Evolutionary conservation across 2,113 vertebrate genomes (phyloP), one percentile per base, ranked within the genome.

Genomic region (Oryzias woworae): DNA sequence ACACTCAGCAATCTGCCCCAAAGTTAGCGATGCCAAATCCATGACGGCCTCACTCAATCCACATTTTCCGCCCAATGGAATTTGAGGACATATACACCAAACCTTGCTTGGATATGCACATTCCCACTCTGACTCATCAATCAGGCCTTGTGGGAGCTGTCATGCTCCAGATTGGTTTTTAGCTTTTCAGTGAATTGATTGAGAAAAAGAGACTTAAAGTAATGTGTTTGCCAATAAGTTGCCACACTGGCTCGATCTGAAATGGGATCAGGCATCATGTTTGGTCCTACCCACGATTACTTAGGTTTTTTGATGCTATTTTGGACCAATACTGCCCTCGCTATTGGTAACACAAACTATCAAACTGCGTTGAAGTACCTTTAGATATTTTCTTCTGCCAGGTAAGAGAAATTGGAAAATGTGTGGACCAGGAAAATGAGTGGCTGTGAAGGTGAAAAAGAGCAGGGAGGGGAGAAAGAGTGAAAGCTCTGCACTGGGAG

Each of bases 191-290:
- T 83, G 85, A 87, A 89, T 88, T 88, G 87, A 91, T 90, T 86
- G 86, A 88, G 86, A 88, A 89, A 89, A 84, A 87, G 84, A 88
- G 88, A 91, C 80, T 88, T 85, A 86, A 88, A 88, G 85, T 87
- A 87, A 89, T 87, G 87, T 68, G 82, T 90, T 85, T 88, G 85
- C 85, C 84, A 85, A 88, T 91, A 90, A 85, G 73, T 88, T 82
- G 81, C 85, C 84, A 84, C 82, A 81, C 71, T 14, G 17, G 62
- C 82, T 85, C 66, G 3, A 87, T 87, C 75, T 71, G 70, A 84
- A 88, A 80, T 71, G 75, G 75, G 80, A 85, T 88, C 76, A 81
- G 75, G 80, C 73, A 75, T 82, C 77, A 47, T 67, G 86, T 72
- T 74, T 78, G 76, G 69, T 61, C 71, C 82, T 66, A 58, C 73